These are phyloP conservation scores for Scelioninae gen. 1 DNA, from an alignment of 2,888 invertebrate species.

Conservation along the genomic window DNA sequence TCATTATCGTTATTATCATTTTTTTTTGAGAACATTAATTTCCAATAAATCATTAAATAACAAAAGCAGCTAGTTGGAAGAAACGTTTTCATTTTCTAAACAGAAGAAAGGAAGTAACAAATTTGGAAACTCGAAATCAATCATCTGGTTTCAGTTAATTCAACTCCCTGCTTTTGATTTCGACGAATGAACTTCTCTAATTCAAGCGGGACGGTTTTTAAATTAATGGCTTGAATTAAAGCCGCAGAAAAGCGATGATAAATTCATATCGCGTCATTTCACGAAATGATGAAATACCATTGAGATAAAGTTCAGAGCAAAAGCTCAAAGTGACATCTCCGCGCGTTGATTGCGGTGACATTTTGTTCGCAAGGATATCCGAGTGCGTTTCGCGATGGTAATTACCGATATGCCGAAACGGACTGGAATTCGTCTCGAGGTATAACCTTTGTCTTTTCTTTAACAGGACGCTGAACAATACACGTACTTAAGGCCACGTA, in stretches of 20 bases:
- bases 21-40: too few species aligned
- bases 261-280: conserved; percentile 30
- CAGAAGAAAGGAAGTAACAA: neutral
- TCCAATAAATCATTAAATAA: too few species aligned
- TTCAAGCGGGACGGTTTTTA: conserved; percentile 36
- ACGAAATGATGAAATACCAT: conserved; percentile 25
- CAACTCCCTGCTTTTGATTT: conserved; percentile 17
- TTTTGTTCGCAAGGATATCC: conserved; percentile 18
- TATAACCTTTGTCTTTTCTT: conserved; percentile 52
- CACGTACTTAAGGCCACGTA: conserved; percentile 52
- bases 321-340: neutral
- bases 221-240: conserved; percentile 47
- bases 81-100: too few species aligned
- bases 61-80: too few species aligned
- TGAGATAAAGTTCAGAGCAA: conserved; percentile 31
- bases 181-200: conserved; percentile 26
- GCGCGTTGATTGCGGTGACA: conserved; percentile 20
- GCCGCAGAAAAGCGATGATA: conserved; percentile 30
- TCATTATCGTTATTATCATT: neutral
- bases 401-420: conserved; percentile 42
- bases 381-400: conserved; percentile 36
- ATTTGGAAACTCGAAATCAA: conserved; percentile 26
- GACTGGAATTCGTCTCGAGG: conserved; percentile 18
- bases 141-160: conserved; percentile 28
- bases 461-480: conserved; percentile 25